A percentile compares a stretch with the other conserved stretches of the same genome.
Evolutionary conservation across 2,113 vertebrate species (phyloP).

Genomic region (Dendropsophus ebraccatus): DNA sequence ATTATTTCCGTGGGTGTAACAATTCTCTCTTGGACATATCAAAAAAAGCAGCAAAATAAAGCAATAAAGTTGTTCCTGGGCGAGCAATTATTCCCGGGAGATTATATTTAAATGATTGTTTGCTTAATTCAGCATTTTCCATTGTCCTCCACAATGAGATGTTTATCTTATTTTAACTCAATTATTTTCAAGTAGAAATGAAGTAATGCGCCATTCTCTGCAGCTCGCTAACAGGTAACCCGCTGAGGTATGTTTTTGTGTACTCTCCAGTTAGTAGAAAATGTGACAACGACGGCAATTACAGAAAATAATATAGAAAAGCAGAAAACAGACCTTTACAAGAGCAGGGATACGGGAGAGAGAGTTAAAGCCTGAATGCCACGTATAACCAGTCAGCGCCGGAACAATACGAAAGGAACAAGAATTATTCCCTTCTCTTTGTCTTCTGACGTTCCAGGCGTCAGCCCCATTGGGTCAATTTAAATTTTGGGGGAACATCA

Average conservation of each 20-base stretch:
- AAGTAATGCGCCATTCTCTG: background rate
- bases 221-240: conserved; percentile 37
- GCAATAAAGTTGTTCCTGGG: background rate
- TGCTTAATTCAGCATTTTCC: conserved; percentile 22
- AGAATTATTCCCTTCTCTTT: background rate
- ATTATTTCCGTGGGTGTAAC: background rate
- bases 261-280: conserved; percentile 2
- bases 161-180: conserved; percentile 54
- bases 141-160: conserved; percentile 39
- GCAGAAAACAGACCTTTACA: conserved; percentile 1
- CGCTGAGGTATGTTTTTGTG: conserved; percentile 32
- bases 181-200: conserved; percentile 45
- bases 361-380: background rate
- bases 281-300: conserved; percentile 37
- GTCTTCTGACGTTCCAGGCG: background rate
- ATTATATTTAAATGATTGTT: conserved; percentile 36
- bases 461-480: background rate
- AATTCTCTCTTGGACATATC: conserved; percentile 6
- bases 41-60: conserved; percentile 7
- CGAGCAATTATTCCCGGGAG: conserved; percentile 29
- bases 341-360: background rate
- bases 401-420: background rate
- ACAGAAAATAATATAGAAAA: conserved; percentile 13
- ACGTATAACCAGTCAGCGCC: background rate
- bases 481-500: background rate